Percentiles rank a stretch among this genome's conserved stretches.
Evolutionary conservation across 2,797 vertebrate genomes (phyloP).

Genomic region (Spondyliosoma cantharus): DNA sequence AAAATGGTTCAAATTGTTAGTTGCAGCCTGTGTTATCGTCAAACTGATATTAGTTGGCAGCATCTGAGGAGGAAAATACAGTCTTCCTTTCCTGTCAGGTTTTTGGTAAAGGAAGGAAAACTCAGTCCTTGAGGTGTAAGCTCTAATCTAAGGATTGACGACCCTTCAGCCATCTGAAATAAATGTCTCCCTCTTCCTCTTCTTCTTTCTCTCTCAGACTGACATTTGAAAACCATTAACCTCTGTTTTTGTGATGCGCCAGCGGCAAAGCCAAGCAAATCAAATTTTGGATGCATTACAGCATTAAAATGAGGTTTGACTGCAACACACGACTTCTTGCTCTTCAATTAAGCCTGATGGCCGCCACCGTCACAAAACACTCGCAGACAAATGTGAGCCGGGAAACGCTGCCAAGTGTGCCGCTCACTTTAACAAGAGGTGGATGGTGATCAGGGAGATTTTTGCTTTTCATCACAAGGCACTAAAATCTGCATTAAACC

Average conservation of each 20-base stretch:
- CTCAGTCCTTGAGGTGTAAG: constrained; percentile 27
- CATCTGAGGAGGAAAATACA: neutral
- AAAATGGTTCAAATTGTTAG: neutral
- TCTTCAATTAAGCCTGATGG: constrained; percentile 42
- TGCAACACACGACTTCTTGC: constrained; percentile 37
- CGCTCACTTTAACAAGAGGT: constrained; percentile 11
- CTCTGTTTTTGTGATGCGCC: constrained; percentile 42
- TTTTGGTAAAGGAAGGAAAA: constrained; percentile 3
- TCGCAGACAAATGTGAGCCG: constrained; percentile 17
- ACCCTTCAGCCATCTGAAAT: constrained; percentile 28
- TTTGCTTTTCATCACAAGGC: neutral
- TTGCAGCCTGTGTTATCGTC: constrained; percentile 1
- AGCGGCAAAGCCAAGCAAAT: constrained; percentile 40
- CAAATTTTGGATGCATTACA: constrained; percentile 47
- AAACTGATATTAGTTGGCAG: neutral
- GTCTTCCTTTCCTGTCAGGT: constrained; percentile 8
- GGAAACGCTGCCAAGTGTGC: neutral
- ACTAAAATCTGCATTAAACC: constrained; percentile 18
- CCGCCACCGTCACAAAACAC: constrained; percentile 17
- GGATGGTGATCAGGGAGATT: constrained; percentile 13
- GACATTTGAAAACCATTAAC: constrained; percentile 72
- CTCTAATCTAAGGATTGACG: constrained; percentile 14
- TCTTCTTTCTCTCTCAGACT: constrained; percentile 27
- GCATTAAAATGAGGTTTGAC: constrained; percentile 55
- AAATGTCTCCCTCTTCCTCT: constrained; percentile 9